Evolutionary conservation across 2,113 vertebrate genomes (phyloP).

Genomic region (Xiphorhynchus elegans): DNA sequence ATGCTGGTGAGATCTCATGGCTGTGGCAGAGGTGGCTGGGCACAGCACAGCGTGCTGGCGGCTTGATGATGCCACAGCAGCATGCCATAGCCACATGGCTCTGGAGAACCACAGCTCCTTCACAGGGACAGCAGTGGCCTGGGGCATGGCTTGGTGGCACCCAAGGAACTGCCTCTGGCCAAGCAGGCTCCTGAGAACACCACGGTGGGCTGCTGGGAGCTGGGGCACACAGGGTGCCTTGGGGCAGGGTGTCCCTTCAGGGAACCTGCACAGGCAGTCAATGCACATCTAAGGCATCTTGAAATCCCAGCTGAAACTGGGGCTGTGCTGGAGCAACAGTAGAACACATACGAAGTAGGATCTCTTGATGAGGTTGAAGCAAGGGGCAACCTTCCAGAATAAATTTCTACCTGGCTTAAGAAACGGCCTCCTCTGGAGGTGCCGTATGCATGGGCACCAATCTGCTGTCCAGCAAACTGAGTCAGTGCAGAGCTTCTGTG

Average conservation of each 20-base stretch:
- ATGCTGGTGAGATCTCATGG: rapidly evolving
- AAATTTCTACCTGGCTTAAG: neutral
- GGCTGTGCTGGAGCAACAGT: neutral
- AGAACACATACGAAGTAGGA: neutral
- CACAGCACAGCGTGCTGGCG: rapidly evolving
- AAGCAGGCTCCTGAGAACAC: neutral
- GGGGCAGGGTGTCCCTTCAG: neutral
- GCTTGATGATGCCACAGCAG: neutral
- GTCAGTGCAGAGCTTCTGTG: rapidly evolving
- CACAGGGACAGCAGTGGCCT: neutral
- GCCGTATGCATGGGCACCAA: rapidly evolving
- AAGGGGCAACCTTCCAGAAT: neutral
- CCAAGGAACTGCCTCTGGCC: neutral
- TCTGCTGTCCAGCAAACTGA: neutral
- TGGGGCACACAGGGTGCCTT: rapidly evolving
- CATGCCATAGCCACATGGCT: rapidly evolving
- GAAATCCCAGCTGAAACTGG: neutral
- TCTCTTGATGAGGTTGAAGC: neutral
- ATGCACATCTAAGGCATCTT: rapidly evolving
- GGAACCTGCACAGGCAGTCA: neutral
- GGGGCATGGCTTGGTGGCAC: neutral
- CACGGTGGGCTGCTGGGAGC: neutral
- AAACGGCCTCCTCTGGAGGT: neutral
- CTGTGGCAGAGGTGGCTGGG: neutral
- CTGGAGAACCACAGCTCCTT: neutral